These are phyloP conservation scores for Chroicocephalus ridibundus DNA, from an alignment of 2,113 vertebrate species.

Conservation along the genomic window DNA sequence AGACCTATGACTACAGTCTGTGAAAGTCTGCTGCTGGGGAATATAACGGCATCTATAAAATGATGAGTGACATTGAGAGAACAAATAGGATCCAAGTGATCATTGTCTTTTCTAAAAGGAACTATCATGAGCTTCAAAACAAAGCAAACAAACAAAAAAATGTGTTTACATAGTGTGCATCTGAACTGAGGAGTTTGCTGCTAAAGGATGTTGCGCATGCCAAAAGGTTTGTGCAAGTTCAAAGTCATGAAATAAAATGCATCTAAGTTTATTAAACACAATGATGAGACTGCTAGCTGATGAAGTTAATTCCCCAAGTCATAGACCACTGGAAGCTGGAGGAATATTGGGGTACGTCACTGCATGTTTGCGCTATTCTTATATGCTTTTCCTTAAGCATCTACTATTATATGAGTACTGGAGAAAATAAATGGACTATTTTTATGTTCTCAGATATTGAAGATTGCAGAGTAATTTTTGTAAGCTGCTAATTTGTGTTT, in stretches of 20 bases:
- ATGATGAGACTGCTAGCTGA: not conserved
- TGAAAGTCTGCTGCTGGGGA: not conserved
- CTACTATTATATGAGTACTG: not conserved
- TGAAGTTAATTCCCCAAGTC: not conserved
- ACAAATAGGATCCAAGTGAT: not conserved
- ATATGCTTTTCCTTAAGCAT: not conserved
- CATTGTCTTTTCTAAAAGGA: not conserved
- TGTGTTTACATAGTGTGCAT: not conserved
- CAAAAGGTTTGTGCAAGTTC: not conserved
- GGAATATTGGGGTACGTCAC: not conserved
- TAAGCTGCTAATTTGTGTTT: constrained; percentile 51
- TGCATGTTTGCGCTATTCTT: not conserved
- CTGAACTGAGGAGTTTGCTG: not conserved
- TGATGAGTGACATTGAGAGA: not conserved
- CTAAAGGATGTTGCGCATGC: not conserved
- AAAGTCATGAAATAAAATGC: not conserved
- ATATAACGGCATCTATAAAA: not conserved
- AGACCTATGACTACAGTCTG: not conserved
- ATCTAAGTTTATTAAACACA: not conserved
- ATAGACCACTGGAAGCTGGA: not conserved
- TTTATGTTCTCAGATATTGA: not conserved
- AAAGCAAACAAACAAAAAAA: not conserved
- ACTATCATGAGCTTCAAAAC: not conserved
- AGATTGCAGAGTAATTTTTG: not conserved
- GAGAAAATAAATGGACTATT: not conserved